A percentile compares a stretch with the other conserved stretches of the same genome.
Conservation (phyloP, 1,140 invertebrate species). For the Conus betulinus region DNA sequence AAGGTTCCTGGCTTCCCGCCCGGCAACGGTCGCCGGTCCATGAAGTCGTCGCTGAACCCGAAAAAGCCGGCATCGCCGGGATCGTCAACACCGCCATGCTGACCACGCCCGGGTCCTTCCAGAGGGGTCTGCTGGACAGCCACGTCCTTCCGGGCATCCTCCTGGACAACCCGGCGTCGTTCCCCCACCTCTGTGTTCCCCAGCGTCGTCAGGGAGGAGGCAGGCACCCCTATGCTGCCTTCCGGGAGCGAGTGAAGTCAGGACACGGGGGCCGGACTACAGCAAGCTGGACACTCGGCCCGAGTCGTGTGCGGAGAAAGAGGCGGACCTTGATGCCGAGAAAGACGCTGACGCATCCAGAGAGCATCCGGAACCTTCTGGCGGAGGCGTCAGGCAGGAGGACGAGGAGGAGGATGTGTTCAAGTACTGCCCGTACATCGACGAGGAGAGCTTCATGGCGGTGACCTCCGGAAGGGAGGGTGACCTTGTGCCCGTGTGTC, state of each 20-base stretch:
- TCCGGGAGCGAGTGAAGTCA: neutral
- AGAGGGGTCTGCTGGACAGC: neutral
- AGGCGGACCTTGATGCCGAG: neutral
- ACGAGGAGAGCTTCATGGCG: slow-evolving; percentile 67
- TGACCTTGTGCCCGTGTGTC: neutral
- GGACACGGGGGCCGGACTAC: slow-evolving; percentile 12
- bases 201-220: neutral
- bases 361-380: no score
- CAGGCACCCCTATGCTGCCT: slow-evolving; percentile 27
- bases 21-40: neutral
- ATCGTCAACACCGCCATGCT: slow-evolving; percentile 64
- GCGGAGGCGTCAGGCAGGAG: no score
- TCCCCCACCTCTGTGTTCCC: neutral
- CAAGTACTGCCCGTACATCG: slow-evolving; percentile 56
- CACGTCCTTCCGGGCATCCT: neutral
- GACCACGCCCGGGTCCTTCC: slow-evolving; percentile 44
- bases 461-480: slow-evolving; percentile 68
- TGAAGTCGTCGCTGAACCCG: neutral
- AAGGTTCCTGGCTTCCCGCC: slow-evolving; percentile 21
- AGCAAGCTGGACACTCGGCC: slow-evolving; percentile 11
- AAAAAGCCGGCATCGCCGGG: slow-evolving; percentile 39
- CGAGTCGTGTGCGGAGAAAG: neutral
- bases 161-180: neutral
- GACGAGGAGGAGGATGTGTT: slow-evolving; percentile 36
- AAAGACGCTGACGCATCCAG: neutral